Evolutionary conservation across 2,113 vertebrate species (phyloP), one percentile per base, ranked within the genome.

Genomic region (Dascyllus trimaculatus): DNA sequence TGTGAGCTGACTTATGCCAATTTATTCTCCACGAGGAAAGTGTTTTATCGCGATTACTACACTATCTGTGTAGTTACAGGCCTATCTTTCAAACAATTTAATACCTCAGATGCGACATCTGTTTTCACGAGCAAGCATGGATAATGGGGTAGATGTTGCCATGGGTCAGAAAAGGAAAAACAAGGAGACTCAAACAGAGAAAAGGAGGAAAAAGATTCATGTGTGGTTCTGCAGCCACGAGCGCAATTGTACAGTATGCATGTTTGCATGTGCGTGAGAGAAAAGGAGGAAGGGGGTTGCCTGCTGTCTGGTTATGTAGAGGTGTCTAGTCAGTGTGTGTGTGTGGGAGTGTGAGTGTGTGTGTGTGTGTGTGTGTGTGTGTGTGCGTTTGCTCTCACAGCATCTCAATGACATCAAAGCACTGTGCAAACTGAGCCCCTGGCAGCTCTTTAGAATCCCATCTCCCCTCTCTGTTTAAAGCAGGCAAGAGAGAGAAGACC

Each of bases 351-450:
- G 2, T 29, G 29, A 5, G 29, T 4, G 29, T 29, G 29, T 29
- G 9, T 49, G 52, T 32, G 74, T 38, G 43, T 51, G 54, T 56
- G 70, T 74, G 59, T 75, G 68, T 71, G 52, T 67, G 74, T 75
- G 88, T 84, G 76, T 79, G 71, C 85, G 81, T 93, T 89, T 91
- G 81, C 88, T 91, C 87, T 91, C 84, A 80, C 81, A 87, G 91
- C 87, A 92, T 88, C 91, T 93, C 88, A 85, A 85, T 91, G 91
- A 95, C 93, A 92, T 95, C 94, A 95, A 95, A 94, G 92, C 64
- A 10, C 90, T 92, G 88, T 91, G 90, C 91, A 92, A 92, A 93
- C 90, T 89, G 87, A 91, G 91, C 92, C 93, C 91, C 88, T 93
- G 92, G 92, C 92, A 91, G 88, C 91, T 89, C 89, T 91, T 93